These are phyloP conservation scores for Tipula unca DNA, from an alignment of 2,888 invertebrate species.

Conservation along the genomic window DNA sequence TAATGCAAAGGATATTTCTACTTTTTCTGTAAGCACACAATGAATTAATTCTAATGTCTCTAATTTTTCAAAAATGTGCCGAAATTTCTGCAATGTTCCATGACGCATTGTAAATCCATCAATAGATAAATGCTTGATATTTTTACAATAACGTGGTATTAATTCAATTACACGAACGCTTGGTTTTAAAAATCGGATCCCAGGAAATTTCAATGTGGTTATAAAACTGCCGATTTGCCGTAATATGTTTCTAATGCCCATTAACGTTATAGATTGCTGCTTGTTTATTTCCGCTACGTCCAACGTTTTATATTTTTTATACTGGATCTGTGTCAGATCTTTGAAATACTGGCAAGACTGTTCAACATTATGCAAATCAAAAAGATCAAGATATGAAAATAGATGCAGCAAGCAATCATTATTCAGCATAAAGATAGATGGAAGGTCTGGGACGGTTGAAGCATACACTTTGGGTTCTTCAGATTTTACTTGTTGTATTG, in stretches of 20 bases:
- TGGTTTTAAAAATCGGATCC: not conserved
- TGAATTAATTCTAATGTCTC: not conserved
- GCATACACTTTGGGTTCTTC: not conserved
- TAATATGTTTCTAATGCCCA: not conserved
- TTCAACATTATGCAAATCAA: not conserved
- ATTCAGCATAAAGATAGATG: conserved; percentile 23
- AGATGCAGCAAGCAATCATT: conserved; percentile 25
- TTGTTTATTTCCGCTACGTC: not conserved
- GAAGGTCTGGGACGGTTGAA: not conserved
- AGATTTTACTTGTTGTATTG: not conserved
- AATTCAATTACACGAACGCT: conserved; percentile 23
- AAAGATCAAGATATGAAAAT: conserved; percentile 23
- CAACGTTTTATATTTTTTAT: not conserved
- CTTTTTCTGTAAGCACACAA: conserved; percentile 10
- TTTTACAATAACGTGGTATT: conserved; percentile 23
- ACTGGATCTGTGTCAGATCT: not conserved
- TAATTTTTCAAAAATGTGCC: not conserved
- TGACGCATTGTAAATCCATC: not conserved
- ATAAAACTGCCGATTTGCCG: not conserved
- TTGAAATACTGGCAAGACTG: not conserved
- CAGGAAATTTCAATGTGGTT: not conserved
- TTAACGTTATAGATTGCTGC: not conserved
- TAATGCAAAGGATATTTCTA: not conserved
- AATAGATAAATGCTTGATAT: conserved; percentile 23
- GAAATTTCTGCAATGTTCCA: conserved; percentile 8